Base-by-base conservation (phyloP, 2,113 vertebrate species). In the Progne subis region DNA sequence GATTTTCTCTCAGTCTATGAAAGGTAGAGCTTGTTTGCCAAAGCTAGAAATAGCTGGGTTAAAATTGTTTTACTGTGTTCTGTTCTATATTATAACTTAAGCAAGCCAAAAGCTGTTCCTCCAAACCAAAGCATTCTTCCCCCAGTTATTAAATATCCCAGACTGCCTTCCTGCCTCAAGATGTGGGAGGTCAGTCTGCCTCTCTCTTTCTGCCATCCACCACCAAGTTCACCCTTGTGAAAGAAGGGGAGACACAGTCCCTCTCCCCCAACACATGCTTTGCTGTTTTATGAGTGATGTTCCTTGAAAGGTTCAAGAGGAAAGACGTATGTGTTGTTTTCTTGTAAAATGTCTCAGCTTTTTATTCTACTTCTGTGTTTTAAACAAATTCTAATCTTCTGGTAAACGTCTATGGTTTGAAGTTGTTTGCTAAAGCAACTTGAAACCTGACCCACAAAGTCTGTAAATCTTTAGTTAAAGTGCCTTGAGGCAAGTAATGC, bases 51-150 rank as follows among this genome's bases (percentile, higher is more conserved):
- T 96, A 97, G 90, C 76, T 67, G 60, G 44, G 79, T 92, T 89
- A 93, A 90, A 95, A 86, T 59, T 55, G 50, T 52, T 95, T 90
- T 90, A 88, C 79, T 74, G 76, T 0, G 34, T 47, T 93, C 94
- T 95, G 95, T 93, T 97, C 96, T 71, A 57, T 93, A 92, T 96
- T 96, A 93, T 90, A 88, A 83, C 88, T 93, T 74, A 5, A 74
- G 92, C 72, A 50, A 94, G 95, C 95, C 94, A 95, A 94, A 88
- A 94, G 71, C 93, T 81, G 80, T 93, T 95, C 69, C 77, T 96
- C 88, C 68, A 95, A 97, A 95, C 92, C 94, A 90, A 95, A 92
- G 96, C 85, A 80, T 93, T 95, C 88, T 92, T 95, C 90, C 71
- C 57, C 50, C 23, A 61, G 95, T 90, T 96, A 94, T 96, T 93